Base-by-base conservation (phyloP, 2,888 invertebrate species). In the Meteorus colon region DNA sequence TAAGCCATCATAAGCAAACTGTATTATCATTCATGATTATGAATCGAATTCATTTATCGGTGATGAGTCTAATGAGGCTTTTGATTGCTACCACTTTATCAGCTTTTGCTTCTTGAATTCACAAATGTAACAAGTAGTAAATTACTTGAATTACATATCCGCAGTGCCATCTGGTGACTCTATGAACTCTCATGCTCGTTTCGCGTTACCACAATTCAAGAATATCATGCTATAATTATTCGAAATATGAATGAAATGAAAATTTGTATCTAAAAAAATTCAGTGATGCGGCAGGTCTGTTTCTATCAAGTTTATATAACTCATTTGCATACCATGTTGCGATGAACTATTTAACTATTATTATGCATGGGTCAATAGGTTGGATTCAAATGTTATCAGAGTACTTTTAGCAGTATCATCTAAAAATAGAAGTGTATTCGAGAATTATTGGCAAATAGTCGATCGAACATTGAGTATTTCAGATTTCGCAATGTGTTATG, bases 131-230 rank as follows among this genome's bases (percentile, higher is more conserved):
- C 63, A 63, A 72, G 72, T 27, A 31, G 8, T 29, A 63, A 45
- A 63, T 72, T 51, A 72, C 48, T 63, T 19, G 48, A 70, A 63
- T 63, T 72, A 41, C 45, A 72, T 41, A 27, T 41, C 63, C 48
- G 16, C 45, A 27, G 62, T 70, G 70, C 48, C 70, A 70, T 70
- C 60, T 60, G 70, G 70, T 19, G n/a, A 34, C 19, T 31, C 48
- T 2, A 63, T 72, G 48, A 63, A 72, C 63, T 63, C 31, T 27
- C 62, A 45, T 16, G 37, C 24, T 60, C n/a, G 62, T 62, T 24
- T 8, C 16, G 37, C n/a, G 29, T 31, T 62, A 31, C 27, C 31
- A 70, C 66, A 41, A 66, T 48, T 27, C 51, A 68, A 41, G 27
- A 27, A 51, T 29, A 3, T 24, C 12, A 66, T 45, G 12, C 24